Conservation (phyloP, 1,140 invertebrate species). For the Papilio polytes region DNA sequence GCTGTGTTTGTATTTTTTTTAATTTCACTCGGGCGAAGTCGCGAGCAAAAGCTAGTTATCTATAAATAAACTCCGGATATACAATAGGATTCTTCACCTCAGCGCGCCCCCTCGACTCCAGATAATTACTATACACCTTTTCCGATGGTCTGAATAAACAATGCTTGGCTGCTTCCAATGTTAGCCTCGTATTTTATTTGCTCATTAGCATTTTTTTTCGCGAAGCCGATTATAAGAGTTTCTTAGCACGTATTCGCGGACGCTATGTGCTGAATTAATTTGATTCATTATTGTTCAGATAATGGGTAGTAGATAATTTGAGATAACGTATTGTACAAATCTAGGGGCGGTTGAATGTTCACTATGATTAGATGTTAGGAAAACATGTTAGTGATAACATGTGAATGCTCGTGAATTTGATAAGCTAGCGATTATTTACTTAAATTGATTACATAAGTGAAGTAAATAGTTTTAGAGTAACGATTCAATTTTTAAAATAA, state of each 20-base stretch:
- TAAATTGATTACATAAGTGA: not conserved
- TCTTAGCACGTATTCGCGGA: conserved; percentile 42
- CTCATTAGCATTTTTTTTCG: conserved; percentile 55
- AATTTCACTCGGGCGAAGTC: no score
- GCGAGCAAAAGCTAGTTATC: not conserved
- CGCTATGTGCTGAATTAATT: conserved; percentile 49
- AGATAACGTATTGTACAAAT: conserved; percentile 28
- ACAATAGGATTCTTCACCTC: conserved; percentile 4
- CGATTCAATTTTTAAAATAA: not conserved
- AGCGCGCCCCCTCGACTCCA: not conserved
- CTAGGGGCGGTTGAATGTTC: conserved; percentile 21
- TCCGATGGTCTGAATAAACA: conserved; percentile 52
- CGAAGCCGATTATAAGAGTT: conserved; percentile 38
- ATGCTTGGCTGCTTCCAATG: conserved; percentile 46
- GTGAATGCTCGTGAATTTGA: conserved; percentile 7
- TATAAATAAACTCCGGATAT: not conserved
- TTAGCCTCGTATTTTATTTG: conserved; percentile 50
- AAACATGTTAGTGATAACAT: no score
- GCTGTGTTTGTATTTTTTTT: no score
- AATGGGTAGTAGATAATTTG: conserved; percentile 34
- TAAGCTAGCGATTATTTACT: conserved; percentile 31
- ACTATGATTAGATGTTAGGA: conserved; percentile 35
- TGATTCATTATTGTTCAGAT: conserved; percentile 55
- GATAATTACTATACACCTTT: conserved; percentile 63
- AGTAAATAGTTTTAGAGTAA: not conserved